A percentile compares a stretch with the other conserved stretches of the same genome.
Evolutionary conservation across 2,113 vertebrate species (phyloP).

Genomic region (Acinonyx jubatus): DNA sequence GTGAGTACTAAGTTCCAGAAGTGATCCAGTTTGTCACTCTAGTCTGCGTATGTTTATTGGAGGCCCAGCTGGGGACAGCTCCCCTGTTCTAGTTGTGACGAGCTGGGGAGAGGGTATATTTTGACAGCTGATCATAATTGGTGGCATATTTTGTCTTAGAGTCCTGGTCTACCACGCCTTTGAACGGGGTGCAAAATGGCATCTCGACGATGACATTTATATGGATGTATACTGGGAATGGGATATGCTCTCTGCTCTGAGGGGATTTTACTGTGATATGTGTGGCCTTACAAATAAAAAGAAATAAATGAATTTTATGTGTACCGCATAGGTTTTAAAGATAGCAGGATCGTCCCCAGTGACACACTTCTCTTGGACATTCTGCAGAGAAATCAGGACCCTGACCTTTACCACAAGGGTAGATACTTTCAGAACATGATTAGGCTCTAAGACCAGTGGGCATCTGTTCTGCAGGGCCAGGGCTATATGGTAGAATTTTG

Average conservation of each 20-base stretch:
- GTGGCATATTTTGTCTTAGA: slow-evolving; percentile 46
- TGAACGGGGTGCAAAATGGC: slow-evolving; percentile 13
- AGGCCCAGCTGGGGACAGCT: neutral
- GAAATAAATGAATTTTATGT: neutral
- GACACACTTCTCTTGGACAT: neutral
- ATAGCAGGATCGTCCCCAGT: neutral
- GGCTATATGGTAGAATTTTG: neutral
- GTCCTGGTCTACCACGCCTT: neutral
- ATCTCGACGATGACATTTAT: slow-evolving; percentile 38
- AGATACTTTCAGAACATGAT: neutral
- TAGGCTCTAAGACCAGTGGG: neutral
- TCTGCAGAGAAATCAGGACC: neutral
- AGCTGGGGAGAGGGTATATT: slow-evolving; percentile 41
- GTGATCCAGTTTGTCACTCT: slow-evolving; percentile 21
- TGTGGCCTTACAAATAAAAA: slow-evolving; percentile 45
- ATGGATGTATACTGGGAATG: neutral
- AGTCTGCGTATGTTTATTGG: neutral
- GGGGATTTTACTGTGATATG: slow-evolving; percentile 23
- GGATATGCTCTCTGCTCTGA: neutral
- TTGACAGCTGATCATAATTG: slow-evolving; percentile 57
- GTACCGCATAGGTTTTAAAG: neutral
- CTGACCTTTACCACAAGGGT: neutral
- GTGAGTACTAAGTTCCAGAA: slow-evolving; percentile 36
- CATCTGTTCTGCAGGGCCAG: neutral
- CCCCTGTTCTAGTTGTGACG: neutral